Conservation (phyloP, 2,797 vertebrate species). For the Betta splendens region DNA sequence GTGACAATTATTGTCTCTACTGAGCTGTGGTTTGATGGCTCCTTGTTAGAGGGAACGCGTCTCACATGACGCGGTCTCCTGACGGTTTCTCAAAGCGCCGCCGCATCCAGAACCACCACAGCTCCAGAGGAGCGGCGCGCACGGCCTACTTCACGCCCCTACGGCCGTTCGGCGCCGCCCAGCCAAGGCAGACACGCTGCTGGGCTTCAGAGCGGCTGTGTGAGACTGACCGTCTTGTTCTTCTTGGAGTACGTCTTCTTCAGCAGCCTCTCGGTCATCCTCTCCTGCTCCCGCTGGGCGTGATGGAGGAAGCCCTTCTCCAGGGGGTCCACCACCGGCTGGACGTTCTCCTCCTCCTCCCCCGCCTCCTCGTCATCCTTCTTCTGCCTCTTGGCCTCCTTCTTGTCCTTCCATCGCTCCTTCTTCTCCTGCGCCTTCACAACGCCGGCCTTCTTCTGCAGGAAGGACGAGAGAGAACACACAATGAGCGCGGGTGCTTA, state of each 20-base stretch:
- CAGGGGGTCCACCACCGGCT: conserved; percentile 84
- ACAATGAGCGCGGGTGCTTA: too few species aligned
- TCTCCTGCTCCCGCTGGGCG: conserved; percentile 86
- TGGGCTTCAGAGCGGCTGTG: neutral
- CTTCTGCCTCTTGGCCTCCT: conserved; percentile 77
- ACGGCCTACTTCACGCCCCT: neutral
- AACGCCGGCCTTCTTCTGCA: conserved; percentile 88
- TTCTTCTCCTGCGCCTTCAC: conserved; percentile 91
- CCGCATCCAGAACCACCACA: conserved; percentile 1
- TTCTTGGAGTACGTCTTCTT: conserved; percentile 93
- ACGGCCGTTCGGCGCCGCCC: too few species aligned
- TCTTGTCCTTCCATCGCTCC: conserved; percentile 90
- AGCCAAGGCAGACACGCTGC: too few species aligned
- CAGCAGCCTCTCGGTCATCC: conserved; percentile 88
- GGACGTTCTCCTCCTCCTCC: conserved; percentile 88
- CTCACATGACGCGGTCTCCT: conserved; percentile 6
- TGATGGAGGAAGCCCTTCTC: conserved; percentile 90
- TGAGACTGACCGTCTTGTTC: conserved; percentile 88
- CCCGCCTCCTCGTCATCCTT: conserved; percentile 86
- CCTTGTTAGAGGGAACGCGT: conserved; percentile 4
- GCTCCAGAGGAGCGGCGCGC: conserved; percentile 5
- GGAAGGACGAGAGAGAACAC: conserved; percentile 14
- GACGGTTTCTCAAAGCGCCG: conserved; percentile 9
- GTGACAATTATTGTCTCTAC: conserved; percentile 18
- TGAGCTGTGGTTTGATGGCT: conserved; percentile 11